phyloP scores from a whole-genome alignment of 1,140 invertebrate genomes.

The Andricus grossulariae region DNA sequence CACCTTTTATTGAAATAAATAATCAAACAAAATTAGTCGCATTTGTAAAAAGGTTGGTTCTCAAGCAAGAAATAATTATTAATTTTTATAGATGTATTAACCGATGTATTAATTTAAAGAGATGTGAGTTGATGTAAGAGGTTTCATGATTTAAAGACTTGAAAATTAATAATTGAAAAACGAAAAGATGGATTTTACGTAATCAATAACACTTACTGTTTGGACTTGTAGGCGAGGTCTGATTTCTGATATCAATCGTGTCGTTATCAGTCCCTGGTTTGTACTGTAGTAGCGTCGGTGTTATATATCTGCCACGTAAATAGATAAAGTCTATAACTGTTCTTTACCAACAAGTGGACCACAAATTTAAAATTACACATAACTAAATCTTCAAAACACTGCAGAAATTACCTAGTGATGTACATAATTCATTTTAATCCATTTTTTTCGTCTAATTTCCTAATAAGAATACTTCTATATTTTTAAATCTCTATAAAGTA shows the following conservation, averaged over 20 bases:
- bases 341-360: background rate
- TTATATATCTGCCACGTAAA: constrained; percentile 60
- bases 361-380: background rate
- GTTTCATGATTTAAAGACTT: constrained; percentile 48
- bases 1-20: constrained; percentile 53
- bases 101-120: background rate
- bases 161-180: background rate
- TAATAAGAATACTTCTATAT: background rate
- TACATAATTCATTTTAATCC: no score
- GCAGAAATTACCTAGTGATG: no score
- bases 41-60: no score
- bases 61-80: no score
- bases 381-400: no score
- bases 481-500: constrained; percentile 9
- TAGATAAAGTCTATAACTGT: background rate
- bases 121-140: constrained; percentile 53
- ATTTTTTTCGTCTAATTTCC: no score
- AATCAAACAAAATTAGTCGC: constrained; percentile 34
- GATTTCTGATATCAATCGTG: constrained; percentile 64
- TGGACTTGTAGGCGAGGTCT: constrained; percentile 72
- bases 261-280: constrained; percentile 64
- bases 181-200: constrained; percentile 32
- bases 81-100: no score
- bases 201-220: constrained; percentile 64
- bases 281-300: constrained; percentile 63